These are phyloP conservation scores for Eristalis pertinax DNA, from an alignment of 2,888 invertebrate genomes.

Conservation along the genomic window DNA sequence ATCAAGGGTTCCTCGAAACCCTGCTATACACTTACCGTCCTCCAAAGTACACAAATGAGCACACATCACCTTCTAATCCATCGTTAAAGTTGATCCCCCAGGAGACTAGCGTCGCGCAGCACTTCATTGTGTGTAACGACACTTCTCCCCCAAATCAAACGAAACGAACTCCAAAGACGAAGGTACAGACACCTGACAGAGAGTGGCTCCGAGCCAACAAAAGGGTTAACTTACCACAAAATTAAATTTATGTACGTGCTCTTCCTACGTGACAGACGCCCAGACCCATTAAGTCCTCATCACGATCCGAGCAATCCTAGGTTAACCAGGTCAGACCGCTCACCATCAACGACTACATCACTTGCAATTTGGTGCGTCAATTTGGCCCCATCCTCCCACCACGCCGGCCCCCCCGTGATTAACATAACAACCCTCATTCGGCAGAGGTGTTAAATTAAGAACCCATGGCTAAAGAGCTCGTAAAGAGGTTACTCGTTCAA, in stretches of 20 bases:
- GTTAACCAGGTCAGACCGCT: background rate
- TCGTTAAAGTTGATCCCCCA: background rate
- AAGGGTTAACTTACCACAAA: background rate
- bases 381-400: too few species aligned
- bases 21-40: too few species aligned
- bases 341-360: background rate
- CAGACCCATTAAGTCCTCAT: background rate
- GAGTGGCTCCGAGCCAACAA: background rate
- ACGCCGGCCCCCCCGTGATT: background rate
- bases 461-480: background rate
- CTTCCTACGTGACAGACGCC: background rate
- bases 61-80: background rate
- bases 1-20: too few species aligned
- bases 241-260: background rate
- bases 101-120: background rate
- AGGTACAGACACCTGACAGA: background rate
- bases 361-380: background rate
- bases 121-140: background rate
- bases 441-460: constrained; percentile 10
- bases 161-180: background rate
- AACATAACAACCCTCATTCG: background rate
- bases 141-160: background rate
- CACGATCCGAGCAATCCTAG: background rate
- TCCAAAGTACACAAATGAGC: too few species aligned
- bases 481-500: constrained; percentile 26